A percentile compares a stretch with the other conserved stretches of the same genome.
Conservation (phyloP, 2,797 vertebrate species). For the Premnoplex brunnescens region DNA sequence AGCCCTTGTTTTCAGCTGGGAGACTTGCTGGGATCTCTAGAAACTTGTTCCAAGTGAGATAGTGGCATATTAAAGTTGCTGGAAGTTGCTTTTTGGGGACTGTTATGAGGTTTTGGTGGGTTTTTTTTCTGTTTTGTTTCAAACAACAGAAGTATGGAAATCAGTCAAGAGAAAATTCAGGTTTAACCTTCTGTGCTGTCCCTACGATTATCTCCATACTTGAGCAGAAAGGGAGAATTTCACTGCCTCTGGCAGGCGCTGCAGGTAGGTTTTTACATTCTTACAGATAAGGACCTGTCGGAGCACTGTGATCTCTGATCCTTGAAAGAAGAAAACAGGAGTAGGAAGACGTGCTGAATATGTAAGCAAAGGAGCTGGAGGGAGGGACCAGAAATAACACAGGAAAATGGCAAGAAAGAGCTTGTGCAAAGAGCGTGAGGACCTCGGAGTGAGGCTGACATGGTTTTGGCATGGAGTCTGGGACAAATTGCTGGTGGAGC, state of each 20-base stretch:
- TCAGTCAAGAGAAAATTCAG: not conserved
- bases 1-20: not conserved
- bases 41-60: not conserved
- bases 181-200: not conserved
- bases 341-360: not conserved
- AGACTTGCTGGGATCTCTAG: not conserved
- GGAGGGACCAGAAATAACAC: not conserved
- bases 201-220: not conserved
- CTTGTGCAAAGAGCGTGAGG: not conserved
- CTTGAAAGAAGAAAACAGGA: not conserved
- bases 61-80: not conserved
- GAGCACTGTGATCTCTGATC: not conserved
- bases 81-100: not conserved
- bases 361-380: not conserved
- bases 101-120: not conserved
- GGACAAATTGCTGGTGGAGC: conserved; percentile 39
- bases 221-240: not conserved
- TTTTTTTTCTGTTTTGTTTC: not conserved
- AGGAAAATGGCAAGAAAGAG: not conserved
- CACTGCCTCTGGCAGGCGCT: not conserved
- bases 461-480: not conserved
- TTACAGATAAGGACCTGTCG: not conserved
- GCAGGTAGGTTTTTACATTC: not conserved
- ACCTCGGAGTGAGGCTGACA: not conserved
- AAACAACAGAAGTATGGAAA: not conserved